These are phyloP conservation scores for Nephrotoma flavescens DNA, from an alignment of 2,888 invertebrate genomes.

Conservation along the genomic window DNA sequence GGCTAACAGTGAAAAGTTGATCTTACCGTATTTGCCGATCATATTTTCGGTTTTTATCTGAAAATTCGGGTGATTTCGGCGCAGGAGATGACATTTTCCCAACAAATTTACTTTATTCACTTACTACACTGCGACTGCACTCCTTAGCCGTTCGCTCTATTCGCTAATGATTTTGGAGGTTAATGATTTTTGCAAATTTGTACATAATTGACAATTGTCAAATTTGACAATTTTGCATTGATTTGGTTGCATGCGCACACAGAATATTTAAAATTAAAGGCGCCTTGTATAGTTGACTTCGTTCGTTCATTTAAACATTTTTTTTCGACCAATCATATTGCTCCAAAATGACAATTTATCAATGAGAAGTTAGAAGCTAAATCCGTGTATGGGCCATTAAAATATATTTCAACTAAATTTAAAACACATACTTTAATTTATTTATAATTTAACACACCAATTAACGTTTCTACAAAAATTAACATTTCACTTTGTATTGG, in stretches of 20 bases:
- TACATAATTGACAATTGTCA: neutral
- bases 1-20: neutral
- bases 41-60: constrained; percentile 60
- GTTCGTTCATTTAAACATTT: no score
- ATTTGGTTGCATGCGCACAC: neutral
- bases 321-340: no score
- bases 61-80: constrained; percentile 48
- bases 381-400: no score
- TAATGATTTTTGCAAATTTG: neutral
- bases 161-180: neutral
- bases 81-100: constrained; percentile 26
- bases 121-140: neutral
- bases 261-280: no score
- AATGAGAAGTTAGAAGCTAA: no score
- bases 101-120: neutral
- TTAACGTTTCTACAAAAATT: no score
- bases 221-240: neutral
- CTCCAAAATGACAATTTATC: no score
- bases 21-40: constrained; percentile 54
- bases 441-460: no score
- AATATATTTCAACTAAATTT: no score
- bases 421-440: no score
- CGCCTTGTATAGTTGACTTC: no score
- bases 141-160: neutral
- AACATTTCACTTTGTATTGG: no score